Percentiles rank a stretch among this genome's conserved stretches.
Evolutionary conservation across 2,113 vertebrate genomes (phyloP).

Genomic region (Mustelus asterias): DNA sequence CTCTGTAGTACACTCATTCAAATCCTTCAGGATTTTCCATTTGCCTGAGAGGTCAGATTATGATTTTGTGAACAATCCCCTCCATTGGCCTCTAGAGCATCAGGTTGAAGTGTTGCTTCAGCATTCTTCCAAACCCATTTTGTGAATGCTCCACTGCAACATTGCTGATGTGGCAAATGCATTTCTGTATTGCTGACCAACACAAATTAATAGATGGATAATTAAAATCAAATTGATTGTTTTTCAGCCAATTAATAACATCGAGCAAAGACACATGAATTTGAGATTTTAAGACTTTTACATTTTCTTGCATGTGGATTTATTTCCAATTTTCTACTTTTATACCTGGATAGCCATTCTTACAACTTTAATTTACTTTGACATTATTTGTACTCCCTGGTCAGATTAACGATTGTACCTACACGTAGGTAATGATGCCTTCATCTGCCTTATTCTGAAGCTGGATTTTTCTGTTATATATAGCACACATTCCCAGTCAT

Average conservation of each 20-base stretch:
- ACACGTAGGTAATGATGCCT: not conserved
- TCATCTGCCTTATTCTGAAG: not conserved
- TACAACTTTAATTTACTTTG: not conserved
- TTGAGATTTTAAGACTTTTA: not conserved
- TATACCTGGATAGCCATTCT: not conserved
- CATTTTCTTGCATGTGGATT: not conserved
- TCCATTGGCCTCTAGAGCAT: constrained; percentile 45
- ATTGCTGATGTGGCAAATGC: not conserved
- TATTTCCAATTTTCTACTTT: not conserved
- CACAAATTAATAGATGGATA: not conserved
- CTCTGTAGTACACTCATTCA: constrained; percentile 45
- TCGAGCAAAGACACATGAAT: not conserved
- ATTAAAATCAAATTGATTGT: not conserved
- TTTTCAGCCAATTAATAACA: not conserved
- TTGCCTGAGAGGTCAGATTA: constrained; percentile 52
- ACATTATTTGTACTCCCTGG: not conserved
- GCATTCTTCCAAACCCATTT: not conserved
- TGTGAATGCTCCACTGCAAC: not conserved
- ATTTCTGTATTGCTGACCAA: not conserved
- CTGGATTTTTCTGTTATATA: not conserved
- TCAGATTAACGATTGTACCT: not conserved
- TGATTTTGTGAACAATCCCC: constrained; percentile 51
- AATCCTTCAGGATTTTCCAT: constrained; percentile 45
- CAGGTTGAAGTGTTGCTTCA: not conserved
- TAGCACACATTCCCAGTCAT: not conserved